A percentile compares a stretch with the other conserved stretches of the same genome.
phyloP scores from a whole-genome alignment of 2,888 invertebrate species.

The Caenorhabditis angaria region DNA sequence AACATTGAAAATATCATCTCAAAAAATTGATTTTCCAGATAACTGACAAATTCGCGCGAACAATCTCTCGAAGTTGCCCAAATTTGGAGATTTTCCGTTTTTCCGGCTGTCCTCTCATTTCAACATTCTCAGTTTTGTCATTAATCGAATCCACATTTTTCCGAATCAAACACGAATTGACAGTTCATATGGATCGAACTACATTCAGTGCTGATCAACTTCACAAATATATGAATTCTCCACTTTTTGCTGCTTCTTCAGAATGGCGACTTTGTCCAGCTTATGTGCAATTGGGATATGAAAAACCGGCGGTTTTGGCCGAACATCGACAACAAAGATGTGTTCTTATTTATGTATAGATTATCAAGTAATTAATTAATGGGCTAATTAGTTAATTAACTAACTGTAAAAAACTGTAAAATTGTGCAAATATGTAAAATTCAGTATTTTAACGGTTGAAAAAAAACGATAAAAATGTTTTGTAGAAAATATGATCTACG shows the following conservation, averaged over 20 bases:
- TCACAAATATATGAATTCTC: slow-evolving; percentile 39
- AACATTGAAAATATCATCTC: too few relatives aligned
- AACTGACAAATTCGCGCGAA: slow-evolving; percentile 43
- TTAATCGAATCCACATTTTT: slow-evolving; percentile 45
- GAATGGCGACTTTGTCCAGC: slow-evolving; percentile 41
- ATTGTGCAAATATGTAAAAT: too few relatives aligned
- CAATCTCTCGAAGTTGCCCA: slow-evolving; percentile 39
- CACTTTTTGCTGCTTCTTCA: slow-evolving; percentile 30
- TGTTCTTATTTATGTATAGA: slow-evolving; percentile 40
- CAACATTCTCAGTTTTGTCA: slow-evolving; percentile 44
- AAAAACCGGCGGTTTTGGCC: slow-evolving; percentile 41
- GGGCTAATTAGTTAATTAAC: too few relatives aligned
- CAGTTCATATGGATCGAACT: slow-evolving; percentile 44
- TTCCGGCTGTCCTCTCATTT: slow-evolving; percentile 40
- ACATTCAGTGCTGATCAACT: slow-evolving; percentile 36
- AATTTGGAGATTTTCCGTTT: slow-evolving; percentile 37
- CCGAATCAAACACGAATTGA: slow-evolving; percentile 34
- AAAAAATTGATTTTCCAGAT: slow-evolving; percentile 28
- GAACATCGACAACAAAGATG: slow-evolving; percentile 31
- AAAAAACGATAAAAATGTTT: too few relatives aligned
- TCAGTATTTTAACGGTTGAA: too few relatives aligned
- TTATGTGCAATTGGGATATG: slow-evolving; percentile 38
- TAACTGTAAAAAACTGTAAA: slow-evolving; percentile 1
- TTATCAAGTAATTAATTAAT: background rate
- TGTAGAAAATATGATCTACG: too few relatives aligned